A percentile compares a stretch with the other conserved stretches of the same genome.
phyloP scores from a whole-genome alignment of 1,140 invertebrate genomes.

The Trissolcus basalis region DNA sequence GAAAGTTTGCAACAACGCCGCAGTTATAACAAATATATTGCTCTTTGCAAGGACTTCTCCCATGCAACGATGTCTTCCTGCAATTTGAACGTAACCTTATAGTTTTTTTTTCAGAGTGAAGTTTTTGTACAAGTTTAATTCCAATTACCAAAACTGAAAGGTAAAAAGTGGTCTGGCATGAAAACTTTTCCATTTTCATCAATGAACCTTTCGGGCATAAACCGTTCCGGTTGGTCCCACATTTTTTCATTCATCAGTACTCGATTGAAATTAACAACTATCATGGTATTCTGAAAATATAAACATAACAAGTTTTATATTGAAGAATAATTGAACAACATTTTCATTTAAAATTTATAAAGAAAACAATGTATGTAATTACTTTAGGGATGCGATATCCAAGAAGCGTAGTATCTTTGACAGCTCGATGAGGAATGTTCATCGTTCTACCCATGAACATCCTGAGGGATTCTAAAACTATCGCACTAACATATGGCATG shows the following conservation, averaged over 20 bases:
- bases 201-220: constrained; percentile 87
- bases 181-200: constrained; percentile 79
- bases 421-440: constrained; percentile 85
- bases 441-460: constrained; percentile 87
- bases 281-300: constrained; percentile 84
- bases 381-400: constrained; percentile 88
- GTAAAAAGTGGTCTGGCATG: constrained; percentile 83
- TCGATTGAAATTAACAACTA: constrained; percentile 87
- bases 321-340: no score
- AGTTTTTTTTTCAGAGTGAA: not conserved
- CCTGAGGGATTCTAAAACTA: constrained; percentile 84
- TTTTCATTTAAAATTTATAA: no score
- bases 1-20: constrained; percentile 87
- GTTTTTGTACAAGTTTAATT: not conserved
- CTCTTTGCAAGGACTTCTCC: constrained; percentile 89
- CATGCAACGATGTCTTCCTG: constrained; percentile 88
- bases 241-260: constrained; percentile 82
- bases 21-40: constrained; percentile 90
- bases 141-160: constrained; percentile 83
- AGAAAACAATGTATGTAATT: no score
- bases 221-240: constrained; percentile 83
- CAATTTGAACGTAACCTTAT: constrained; percentile 5
- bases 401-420: constrained; percentile 82
- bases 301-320: no score
- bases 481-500: constrained; percentile 87